Conservation (phyloP, 2,113 vertebrate species). For the Dicrurus megarhynchus region DNA sequence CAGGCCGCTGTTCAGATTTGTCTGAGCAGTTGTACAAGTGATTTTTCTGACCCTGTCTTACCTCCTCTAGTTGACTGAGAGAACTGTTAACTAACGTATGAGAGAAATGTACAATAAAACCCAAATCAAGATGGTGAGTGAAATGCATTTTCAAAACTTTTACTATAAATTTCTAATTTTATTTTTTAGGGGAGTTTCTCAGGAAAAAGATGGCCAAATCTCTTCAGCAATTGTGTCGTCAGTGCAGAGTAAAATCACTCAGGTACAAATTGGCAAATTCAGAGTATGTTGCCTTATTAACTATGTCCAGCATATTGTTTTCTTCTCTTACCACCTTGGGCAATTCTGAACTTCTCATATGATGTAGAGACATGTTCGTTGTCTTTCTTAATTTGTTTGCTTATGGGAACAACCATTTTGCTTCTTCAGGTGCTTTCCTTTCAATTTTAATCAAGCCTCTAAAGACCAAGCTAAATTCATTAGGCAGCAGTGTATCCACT, state of each 20-base stretch:
- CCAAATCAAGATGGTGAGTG: background rate
- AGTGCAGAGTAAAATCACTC: constrained; percentile 98
- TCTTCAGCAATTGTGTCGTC: constrained; percentile 94
- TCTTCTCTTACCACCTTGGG: background rate
- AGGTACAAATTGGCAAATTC: constrained; percentile 74
- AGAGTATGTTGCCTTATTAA: background rate
- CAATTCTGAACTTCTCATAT: background rate
- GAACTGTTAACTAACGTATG: background rate
- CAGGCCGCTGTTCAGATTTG: background rate
- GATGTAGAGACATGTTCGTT: background rate
- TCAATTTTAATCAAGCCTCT: background rate
- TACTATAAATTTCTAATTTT: background rate
- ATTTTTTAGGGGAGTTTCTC: constrained; percentile 84
- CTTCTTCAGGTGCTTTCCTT: background rate
- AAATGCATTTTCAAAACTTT: background rate
- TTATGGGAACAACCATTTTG: background rate
- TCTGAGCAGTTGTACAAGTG: background rate
- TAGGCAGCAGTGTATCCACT: background rate
- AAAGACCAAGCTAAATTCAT: background rate
- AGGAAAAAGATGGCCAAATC: constrained; percentile 93
- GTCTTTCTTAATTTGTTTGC: background rate
- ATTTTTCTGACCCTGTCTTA: background rate
- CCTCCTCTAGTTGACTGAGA: background rate
- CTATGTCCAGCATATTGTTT: background rate
- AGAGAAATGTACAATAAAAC: background rate